Evolutionary conservation across 2,113 vertebrate species (phyloP).

Genomic region (Gopherus flavomarginatus): DNA sequence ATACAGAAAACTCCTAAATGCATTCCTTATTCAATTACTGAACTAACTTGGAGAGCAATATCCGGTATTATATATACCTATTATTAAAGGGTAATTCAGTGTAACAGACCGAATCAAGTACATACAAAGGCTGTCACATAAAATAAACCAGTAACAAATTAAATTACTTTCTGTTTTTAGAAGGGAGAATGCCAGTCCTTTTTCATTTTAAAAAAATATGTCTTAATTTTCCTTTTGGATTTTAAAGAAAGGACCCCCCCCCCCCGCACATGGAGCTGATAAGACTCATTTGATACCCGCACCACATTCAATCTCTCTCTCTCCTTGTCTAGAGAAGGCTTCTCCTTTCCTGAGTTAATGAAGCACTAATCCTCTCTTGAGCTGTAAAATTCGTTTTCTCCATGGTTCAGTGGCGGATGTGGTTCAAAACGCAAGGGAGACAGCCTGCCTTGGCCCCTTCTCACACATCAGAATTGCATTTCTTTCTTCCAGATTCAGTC

Average conservation of each 20-base stretch:
- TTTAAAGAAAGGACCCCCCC: neutral
- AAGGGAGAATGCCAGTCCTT: slow-evolving; percentile 66
- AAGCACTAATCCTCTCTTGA: slow-evolving; percentile 32
- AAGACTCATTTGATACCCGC: fast-evolving
- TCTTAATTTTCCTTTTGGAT: slow-evolving; percentile 60
- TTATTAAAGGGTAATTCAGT: slow-evolving; percentile 80
- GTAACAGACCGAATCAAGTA: slow-evolving; percentile 80
- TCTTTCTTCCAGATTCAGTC: slow-evolving; percentile 19
- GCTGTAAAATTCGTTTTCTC: slow-evolving; percentile 41
- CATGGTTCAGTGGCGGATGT: neutral
- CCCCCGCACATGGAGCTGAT: fast-evolving
- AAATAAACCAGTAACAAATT: slow-evolving; percentile 82
- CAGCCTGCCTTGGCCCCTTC: neutral
- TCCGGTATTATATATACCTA: slow-evolving; percentile 54
- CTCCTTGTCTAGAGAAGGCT: neutral
- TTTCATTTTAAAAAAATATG: slow-evolving; percentile 69
- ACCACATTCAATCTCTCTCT: neutral
- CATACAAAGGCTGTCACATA: slow-evolving; percentile 78
- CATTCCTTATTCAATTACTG: slow-evolving; percentile 40
- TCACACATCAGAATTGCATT: neutral
- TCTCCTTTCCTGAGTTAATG: slow-evolving; percentile 21
- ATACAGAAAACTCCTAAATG: slow-evolving; percentile 1
- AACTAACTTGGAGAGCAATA: slow-evolving; percentile 61
- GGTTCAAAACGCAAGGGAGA: slow-evolving; percentile 34
- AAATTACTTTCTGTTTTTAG: slow-evolving; percentile 77